phyloP scores from a whole-genome alignment of 2,113 vertebrate genomes.

The Cyphomyrus discorhynchus region DNA sequence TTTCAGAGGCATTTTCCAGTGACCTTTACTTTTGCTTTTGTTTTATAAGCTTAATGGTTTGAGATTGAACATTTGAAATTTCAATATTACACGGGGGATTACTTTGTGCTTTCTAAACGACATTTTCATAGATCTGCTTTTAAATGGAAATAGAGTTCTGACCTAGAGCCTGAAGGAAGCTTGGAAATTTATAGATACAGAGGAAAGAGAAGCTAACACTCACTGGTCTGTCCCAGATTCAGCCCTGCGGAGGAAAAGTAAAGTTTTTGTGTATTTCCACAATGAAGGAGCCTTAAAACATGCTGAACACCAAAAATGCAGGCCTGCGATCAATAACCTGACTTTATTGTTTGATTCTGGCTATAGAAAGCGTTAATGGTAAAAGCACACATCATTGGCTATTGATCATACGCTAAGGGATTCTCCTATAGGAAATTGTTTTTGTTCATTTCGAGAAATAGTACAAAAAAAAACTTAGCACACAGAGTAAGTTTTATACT shows the following conservation, averaged over 20 bases:
- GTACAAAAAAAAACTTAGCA: background rate
- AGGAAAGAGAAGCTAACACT: slow-evolving; percentile 18
- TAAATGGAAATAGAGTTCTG: background rate
- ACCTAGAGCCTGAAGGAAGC: slow-evolving; percentile 1
- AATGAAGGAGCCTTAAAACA: slow-evolving; percentile 46
- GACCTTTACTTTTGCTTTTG: background rate
- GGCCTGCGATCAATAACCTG: slow-evolving; percentile 46
- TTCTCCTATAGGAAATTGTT: slow-evolving; percentile 28
- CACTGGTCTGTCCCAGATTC: slow-evolving; percentile 38
- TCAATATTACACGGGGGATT: background rate
- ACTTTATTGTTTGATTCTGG: slow-evolving; percentile 22
- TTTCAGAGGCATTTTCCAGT: background rate
- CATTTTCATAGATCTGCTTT: background rate
- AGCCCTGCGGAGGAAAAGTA: slow-evolving; percentile 33
- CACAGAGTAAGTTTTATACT: background rate
- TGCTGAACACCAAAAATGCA: slow-evolving; percentile 31
- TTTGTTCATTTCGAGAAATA: slow-evolving; percentile 14
- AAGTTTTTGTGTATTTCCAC: slow-evolving; percentile 46
- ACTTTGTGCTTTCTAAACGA: background rate
- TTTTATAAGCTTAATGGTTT: background rate
- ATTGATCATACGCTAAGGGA: slow-evolving; percentile 38
- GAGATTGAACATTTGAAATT: background rate
- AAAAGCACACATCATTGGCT: slow-evolving; percentile 24
- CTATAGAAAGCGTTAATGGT: slow-evolving; percentile 37
- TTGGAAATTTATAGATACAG: background rate